These are phyloP conservation scores for Seriola aureovittata DNA, from an alignment of 2,113 vertebrate genomes.

Conservation along the genomic window DNA sequence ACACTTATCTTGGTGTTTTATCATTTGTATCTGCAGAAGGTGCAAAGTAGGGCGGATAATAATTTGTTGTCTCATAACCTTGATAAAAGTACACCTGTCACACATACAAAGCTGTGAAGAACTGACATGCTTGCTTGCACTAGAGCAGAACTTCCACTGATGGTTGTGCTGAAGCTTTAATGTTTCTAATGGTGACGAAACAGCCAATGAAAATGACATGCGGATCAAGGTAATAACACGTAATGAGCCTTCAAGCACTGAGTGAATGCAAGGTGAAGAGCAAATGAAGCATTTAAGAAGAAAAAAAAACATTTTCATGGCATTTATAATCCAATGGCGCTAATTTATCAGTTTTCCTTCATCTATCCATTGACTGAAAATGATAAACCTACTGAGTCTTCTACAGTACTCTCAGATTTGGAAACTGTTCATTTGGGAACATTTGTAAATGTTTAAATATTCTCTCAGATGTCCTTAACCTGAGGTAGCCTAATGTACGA, in stretches of 20 bases:
- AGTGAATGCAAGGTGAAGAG: not conserved
- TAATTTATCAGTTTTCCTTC: not conserved
- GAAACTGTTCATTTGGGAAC: slow-evolving; percentile 27
- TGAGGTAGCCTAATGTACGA: slow-evolving; percentile 40
- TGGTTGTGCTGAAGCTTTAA: not conserved
- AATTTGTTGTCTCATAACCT: slow-evolving; percentile 36
- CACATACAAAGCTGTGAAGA: slow-evolving; percentile 1
- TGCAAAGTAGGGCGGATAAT: slow-evolving; percentile 39
- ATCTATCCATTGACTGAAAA: not conserved
- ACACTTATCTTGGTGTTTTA: slow-evolving; percentile 36
- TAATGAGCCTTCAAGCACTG: not conserved
- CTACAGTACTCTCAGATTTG: not conserved
- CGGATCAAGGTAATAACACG: not conserved
- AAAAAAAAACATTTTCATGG: not conserved
- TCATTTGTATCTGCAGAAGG: slow-evolving; percentile 2
- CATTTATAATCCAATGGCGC: not conserved
- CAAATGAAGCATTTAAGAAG: not conserved
- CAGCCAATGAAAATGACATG: not conserved
- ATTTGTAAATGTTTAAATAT: slow-evolving; percentile 61
- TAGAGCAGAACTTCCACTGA: not conserved
- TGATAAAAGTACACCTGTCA: slow-evolving; percentile 15
- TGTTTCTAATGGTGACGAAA: slow-evolving; percentile 1
- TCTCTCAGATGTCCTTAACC: slow-evolving; percentile 38
- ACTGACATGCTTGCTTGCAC: not conserved
- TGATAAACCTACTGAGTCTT: not conserved